Evolutionary conservation across 92 coral and sea anemone species (phyloP).

Genomic region (Bergia sp.): DNA sequence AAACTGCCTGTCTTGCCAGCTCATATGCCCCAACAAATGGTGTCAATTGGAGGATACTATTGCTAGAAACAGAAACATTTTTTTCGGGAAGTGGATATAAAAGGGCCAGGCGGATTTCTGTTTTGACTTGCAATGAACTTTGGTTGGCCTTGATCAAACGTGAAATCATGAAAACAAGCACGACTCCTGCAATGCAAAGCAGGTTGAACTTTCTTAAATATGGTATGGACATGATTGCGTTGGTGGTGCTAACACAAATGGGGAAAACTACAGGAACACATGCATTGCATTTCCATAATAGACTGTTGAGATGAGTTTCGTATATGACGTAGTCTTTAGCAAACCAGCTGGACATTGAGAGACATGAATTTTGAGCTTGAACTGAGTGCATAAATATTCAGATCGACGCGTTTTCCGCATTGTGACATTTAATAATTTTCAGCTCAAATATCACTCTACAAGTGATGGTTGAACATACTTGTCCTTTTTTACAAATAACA

Average conservation of each 20-base stretch:
- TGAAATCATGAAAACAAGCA: neutral
- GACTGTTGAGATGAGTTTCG: neutral
- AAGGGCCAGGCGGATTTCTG: conserved; percentile 31
- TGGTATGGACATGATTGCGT: neutral
- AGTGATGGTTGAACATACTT: no score
- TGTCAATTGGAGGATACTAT: neutral
- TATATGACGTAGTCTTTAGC: neutral
- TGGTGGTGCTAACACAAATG: neutral
- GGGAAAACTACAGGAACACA: neutral
- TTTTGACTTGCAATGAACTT: neutral
- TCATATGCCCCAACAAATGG: conserved; percentile 73
- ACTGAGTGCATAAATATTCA: conserved; percentile 5
- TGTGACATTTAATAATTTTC: neutral
- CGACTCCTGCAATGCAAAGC: neutral
- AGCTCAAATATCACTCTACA: no score
- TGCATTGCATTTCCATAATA: neutral
- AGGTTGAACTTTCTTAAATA: neutral
- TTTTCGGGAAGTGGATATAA: conserved; percentile 32
- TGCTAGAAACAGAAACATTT: neutral
- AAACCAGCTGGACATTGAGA: conserved; percentile 12
- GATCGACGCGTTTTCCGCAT: neutral
- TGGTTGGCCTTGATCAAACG: neutral
- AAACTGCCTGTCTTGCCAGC: conserved; percentile 71
- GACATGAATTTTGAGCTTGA: conserved; percentile 45
- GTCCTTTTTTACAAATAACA: no score